Evolutionary conservation across 2,797 vertebrate genomes (phyloP).

Genomic region (Chlorospingus semifuscus): DNA sequence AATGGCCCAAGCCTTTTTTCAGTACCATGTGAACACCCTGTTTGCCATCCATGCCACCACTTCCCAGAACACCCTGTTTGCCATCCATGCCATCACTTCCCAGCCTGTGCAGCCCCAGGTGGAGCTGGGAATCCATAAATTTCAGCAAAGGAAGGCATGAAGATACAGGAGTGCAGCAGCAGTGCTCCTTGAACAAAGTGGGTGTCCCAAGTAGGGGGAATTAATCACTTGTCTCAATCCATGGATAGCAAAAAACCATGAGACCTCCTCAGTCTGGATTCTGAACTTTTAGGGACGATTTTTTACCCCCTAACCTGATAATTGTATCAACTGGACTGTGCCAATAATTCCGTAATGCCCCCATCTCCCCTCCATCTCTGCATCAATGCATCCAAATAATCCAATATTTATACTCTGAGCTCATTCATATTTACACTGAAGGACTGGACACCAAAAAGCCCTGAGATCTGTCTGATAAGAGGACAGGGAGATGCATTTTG

Average conservation of each 20-base stretch:
- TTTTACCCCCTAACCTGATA: not conserved
- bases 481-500: not conserved
- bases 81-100: not conserved
- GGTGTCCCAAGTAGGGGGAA: not conserved
- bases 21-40: accelerated
- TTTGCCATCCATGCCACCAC: not conserved
- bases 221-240: accelerated
- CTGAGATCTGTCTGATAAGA: not conserved
- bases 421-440: not conserved
- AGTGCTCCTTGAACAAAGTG: not conserved
- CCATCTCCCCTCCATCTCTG: not conserved
- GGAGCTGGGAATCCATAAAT: not conserved
- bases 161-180: not conserved
- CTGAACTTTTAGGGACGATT: not conserved
- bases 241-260: accelerated
- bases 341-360: accelerated
- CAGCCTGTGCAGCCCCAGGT: not conserved
- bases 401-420: not conserved
- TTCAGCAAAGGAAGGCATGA: accelerated
- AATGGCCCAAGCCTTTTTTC: not conserved
- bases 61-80: not conserved
- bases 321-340: not conserved
- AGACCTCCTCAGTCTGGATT: not conserved
- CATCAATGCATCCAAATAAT: not conserved
- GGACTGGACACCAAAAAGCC: not conserved